These are phyloP conservation scores for Trachelus iudaicus DNA, from an alignment of 2,888 invertebrate species.

Conservation along the genomic window DNA sequence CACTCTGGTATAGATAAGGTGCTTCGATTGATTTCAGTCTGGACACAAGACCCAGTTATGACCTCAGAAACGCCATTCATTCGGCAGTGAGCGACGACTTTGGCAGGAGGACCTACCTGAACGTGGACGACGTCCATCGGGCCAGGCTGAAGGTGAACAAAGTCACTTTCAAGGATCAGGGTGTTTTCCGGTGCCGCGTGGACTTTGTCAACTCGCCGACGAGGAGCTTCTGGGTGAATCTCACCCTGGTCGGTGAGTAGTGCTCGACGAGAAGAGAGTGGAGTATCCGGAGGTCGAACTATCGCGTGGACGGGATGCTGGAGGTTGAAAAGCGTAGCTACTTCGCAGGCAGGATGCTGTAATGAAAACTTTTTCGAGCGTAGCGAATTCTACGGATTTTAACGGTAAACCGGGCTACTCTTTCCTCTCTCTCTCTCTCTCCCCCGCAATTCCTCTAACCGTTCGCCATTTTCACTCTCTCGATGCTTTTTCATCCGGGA, in stretches of 20 bases:
- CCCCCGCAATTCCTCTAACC: no score
- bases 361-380: no score
- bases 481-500: no score
- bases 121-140: constrained; percentile 73
- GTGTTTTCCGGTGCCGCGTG: constrained; percentile 87
- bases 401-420: no score
- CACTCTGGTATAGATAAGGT: no score
- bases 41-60: constrained; percentile 78
- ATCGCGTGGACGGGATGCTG: no score
- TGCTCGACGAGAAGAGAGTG: not conserved
- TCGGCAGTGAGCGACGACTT: constrained; percentile 83
- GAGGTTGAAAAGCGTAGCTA: no score
- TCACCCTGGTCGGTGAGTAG: constrained; percentile 87
- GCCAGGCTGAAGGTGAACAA: constrained; percentile 80
- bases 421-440: no score
- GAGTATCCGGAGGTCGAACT: no score
- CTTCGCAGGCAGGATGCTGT: no score
- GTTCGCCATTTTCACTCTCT: no score
- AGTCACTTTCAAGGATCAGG: constrained; percentile 80
- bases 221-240: constrained; percentile 85
- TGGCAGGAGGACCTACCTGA: constrained; percentile 80
- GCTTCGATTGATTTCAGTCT: constrained; percentile 68
- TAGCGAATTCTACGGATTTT: no score
- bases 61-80: constrained; percentile 75
- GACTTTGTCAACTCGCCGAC: constrained; percentile 92